phyloP scores from a whole-genome alignment of 2,113 vertebrate species.

The Lophochroa leadbeateri region DNA sequence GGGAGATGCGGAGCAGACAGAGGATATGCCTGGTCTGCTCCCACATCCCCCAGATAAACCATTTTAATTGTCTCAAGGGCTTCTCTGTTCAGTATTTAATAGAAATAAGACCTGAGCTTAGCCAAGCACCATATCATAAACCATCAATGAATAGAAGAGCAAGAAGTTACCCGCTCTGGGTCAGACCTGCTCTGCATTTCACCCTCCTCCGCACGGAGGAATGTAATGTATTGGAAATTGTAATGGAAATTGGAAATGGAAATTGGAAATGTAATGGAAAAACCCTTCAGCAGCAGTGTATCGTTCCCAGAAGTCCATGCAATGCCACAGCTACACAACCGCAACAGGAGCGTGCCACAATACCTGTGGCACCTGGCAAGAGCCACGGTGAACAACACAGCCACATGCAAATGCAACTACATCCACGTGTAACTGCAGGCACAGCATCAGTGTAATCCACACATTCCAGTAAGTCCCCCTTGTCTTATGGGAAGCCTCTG shows the following conservation, averaged over 20 bases:
- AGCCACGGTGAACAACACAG: rapidly evolving
- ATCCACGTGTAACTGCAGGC: rapidly evolving
- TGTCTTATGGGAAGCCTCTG: background rate
- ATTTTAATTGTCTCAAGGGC: background rate
- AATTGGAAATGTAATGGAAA: background rate
- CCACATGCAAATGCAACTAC: rapidly evolving
- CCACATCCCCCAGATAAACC: background rate
- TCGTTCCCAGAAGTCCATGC: rapidly evolving
- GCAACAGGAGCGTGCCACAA: rapidly evolving
- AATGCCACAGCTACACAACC: rapidly evolving
- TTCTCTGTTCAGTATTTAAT: background rate
- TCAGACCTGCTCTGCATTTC: background rate
- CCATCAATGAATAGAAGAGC: background rate
- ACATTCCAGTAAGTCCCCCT: background rate
- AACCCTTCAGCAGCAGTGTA: background rate
- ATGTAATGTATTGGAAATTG: background rate
- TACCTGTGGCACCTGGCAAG: no score
- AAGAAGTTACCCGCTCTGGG: rapidly evolving
- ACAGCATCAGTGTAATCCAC: rapidly evolving
- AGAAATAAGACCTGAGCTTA: background rate
- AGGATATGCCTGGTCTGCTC: background rate
- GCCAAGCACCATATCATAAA: rapidly evolving
- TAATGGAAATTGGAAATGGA: no score
- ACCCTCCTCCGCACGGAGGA: background rate
- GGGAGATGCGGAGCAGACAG: background rate